A percentile compares a stretch with the other conserved stretches of the same genome.
These are phyloP conservation scores for Pyrrhosoma nymphula DNA, from an alignment of 2,888 invertebrate species.

Conservation along the genomic window DNA sequence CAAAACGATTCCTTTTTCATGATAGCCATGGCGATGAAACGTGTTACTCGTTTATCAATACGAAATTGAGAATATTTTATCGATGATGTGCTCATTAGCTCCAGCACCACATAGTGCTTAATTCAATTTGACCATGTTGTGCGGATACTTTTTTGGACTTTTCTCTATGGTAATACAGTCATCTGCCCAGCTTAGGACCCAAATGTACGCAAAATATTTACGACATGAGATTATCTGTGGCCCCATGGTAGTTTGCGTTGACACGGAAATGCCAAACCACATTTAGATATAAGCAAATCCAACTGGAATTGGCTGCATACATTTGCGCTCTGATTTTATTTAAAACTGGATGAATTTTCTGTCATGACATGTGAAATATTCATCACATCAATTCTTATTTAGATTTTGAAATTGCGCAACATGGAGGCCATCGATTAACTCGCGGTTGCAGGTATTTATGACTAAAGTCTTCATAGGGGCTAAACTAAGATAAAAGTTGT, in stretches of 20 bases:
- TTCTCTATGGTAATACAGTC: not conserved
- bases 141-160: not conserved
- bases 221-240: not conserved
- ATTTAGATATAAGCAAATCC: not conserved
- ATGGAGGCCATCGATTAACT: no score
- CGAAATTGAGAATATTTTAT: not conserved
- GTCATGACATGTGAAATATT: no score
- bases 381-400: no score
- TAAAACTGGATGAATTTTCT: no score
- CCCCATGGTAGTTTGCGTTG: not conserved
- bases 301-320: not conserved
- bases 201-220: not conserved
- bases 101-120: not conserved
- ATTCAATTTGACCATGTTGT: not conserved
- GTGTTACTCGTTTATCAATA: not conserved
- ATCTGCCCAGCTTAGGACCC: not conserved
- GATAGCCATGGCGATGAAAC: not conserved
- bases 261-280: not conserved
- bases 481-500: no score
- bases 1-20: not conserved
- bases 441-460: no score
- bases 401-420: no score
- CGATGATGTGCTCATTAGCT: not conserved
- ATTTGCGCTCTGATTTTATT: no score
- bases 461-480: no score